Percentiles rank a stretch among this genome's conserved stretches.
These are phyloP conservation scores for Rhizomys pruinosus DNA, from an alignment of 2,113 vertebrate species.

Conservation along the genomic window DNA sequence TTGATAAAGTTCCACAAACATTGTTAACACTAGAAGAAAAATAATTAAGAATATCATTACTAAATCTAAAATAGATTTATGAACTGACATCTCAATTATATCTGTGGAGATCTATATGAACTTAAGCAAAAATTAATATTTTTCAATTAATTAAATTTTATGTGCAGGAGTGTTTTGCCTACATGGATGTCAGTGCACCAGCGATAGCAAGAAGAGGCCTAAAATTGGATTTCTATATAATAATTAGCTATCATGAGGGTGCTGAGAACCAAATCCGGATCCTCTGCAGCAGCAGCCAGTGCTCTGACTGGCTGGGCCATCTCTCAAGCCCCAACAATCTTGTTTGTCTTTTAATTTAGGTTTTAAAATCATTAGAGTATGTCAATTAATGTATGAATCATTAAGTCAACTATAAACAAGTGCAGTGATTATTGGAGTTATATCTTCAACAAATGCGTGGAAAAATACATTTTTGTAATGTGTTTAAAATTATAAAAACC, in stretches of 20 bases:
- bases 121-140: neutral
- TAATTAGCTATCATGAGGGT: too few relatives aligned
- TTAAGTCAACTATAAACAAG: neutral
- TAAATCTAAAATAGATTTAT: neutral
- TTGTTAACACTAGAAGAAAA: neutral
- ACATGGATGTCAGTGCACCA: too few relatives aligned
- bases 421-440: neutral
- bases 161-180: too few relatives aligned
- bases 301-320: too few relatives aligned
- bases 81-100: neutral
- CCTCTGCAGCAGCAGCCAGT: too few relatives aligned
- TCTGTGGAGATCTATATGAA: neutral
- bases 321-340: too few relatives aligned
- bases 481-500: neutral
- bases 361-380: slow-evolving; percentile 4
- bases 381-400: neutral
- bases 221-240: too few relatives aligned
- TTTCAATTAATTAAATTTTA: neutral
- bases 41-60: neutral
- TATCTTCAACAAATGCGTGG: neutral
- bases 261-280: too few relatives aligned
- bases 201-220: too few relatives aligned
- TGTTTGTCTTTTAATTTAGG: neutral
- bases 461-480: neutral
- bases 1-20: neutral